Evolutionary conservation across 1,140 invertebrate species (phyloP), one percentile per base, ranked within the genome.

Genomic region (Drosophila kohkoa): DNA sequence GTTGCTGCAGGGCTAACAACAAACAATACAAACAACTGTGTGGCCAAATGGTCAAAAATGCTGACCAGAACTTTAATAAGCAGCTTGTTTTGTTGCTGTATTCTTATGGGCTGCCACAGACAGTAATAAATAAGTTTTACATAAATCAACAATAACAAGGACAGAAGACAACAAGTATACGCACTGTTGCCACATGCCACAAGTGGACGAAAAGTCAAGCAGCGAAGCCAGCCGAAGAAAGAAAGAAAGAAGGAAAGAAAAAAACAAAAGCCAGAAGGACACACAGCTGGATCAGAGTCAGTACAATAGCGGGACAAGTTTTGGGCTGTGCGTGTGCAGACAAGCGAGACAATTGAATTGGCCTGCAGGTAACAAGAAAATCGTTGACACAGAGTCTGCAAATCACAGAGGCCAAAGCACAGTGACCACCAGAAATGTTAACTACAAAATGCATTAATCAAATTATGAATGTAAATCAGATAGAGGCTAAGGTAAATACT

Each of bases 51-150:
- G 43, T 15, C 5, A 13, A 28, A 13, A 28, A 67, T 25, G 15
- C 41, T 15, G 65, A 68, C 45, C 66, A 51, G 25, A 54, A 20
- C 46, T 62, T 32, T 45, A 69, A 54, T 69, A 62, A 54, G 67
- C 25, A 62, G 66, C 58, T 69, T 54, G 35, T 52, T 35, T 35
- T 38, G 32, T 13, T 52, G 11, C n/a, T 3, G 28, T 30, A 8
- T 28, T 30, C 28, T 54, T 32, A 7, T 32, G 28, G 67, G 43
- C 60, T 63, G 57, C 65, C 68, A 30, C 55, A 77, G 65, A 85
- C 43, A 73, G 72, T 41, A 58, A 81, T 77, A 85, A 86, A 86
- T 81, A 73, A 64, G 81, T 81, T 83, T 81, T 81, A 69, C 81
- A 83, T 83, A 85, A 83, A 81, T 85, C 74, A 57, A 65, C 72